Percentiles rank a stretch among this genome's conserved stretches.
phyloP scores from a whole-genome alignment of 2,113 vertebrate species.

The Poeciliopsis retropinna region DNA sequence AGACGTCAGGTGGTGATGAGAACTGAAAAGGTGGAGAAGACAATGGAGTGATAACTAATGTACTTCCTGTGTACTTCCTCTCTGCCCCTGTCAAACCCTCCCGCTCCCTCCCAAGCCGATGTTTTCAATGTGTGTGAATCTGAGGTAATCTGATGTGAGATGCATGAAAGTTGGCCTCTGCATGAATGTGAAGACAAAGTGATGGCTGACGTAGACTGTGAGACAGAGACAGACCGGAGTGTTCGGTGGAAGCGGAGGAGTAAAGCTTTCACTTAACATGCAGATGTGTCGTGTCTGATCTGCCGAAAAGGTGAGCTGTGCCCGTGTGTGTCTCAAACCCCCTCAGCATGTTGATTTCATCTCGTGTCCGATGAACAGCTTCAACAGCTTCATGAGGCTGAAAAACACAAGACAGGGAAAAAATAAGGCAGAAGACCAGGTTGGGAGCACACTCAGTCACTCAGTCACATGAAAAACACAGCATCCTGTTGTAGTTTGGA shows the following conservation, averaged over 20 bases:
- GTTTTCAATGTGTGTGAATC: constrained; percentile 32
- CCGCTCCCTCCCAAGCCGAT: constrained; percentile 46
- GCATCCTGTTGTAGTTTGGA: constrained; percentile 40
- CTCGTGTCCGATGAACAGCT: constrained; percentile 2
- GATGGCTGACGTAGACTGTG: constrained; percentile 33
- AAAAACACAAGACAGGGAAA: constrained; percentile 24
- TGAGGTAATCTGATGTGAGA: constrained; percentile 40
- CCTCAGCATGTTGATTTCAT: constrained; percentile 1
- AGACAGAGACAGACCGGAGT: constrained; percentile 74
- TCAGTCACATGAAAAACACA: constrained; percentile 8
- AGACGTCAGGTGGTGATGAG: constrained; percentile 71
- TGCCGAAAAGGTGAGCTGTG: constrained; percentile 35
- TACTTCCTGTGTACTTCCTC: constrained; percentile 90
- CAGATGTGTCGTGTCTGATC: constrained; percentile 74
- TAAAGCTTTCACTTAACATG: constrained; percentile 80
- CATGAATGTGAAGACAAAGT: constrained; percentile 43
- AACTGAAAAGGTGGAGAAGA: constrained; percentile 82
- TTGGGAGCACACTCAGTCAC: not conserved
- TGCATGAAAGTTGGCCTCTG: constrained; percentile 28
- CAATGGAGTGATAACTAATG: constrained; percentile 93
- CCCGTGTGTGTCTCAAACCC: constrained; percentile 37
- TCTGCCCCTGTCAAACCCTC: constrained; percentile 85
- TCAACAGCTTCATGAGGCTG: constrained; percentile 48
- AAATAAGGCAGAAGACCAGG: constrained; percentile 22
- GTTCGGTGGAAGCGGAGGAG: constrained; percentile 77